Conservation (phyloP, 2,888 invertebrate species). For the Scrobipalpa costella region DNA sequence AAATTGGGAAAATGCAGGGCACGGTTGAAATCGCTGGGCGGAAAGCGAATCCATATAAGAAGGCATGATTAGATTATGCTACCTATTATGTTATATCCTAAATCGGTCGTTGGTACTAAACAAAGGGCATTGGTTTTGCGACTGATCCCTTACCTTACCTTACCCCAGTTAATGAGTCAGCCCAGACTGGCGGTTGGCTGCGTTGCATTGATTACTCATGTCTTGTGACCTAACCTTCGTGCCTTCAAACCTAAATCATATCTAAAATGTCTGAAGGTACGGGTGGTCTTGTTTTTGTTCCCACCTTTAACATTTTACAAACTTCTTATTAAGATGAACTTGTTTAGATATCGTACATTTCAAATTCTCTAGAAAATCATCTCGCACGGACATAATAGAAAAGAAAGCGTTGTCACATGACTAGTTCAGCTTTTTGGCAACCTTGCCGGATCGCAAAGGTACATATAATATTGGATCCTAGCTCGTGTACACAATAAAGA, state of each 20-base stretch:
- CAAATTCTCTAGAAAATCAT: neutral
- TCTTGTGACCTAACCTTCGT: conserved; percentile 12
- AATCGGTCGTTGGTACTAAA: conserved; percentile 7
- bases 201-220: conserved; percentile 22
- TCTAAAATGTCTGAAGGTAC: neutral
- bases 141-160: conserved; percentile 16
- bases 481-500: neutral
- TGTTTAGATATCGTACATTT: neutral
- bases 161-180: conserved; percentile 21
- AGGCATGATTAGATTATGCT: neutral
- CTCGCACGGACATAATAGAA: neutral
- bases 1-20: too few species aligned
- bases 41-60: neutral
- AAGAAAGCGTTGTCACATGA: conserved; percentile 24
- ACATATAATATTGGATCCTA: too few species aligned
- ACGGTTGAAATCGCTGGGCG: too few species aligned
- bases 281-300: neutral
- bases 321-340: neutral
- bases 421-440: conserved; percentile 24
- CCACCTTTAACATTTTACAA: neutral
- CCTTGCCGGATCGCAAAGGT: neutral
- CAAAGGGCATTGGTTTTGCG: conserved; percentile 17
- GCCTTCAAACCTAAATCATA: neutral
- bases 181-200: conserved; percentile 5
- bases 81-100: neutral